Percentiles rank a stretch among this genome's conserved stretches.
Evolutionary conservation across 2,888 invertebrate genomes (phyloP).

Genomic region (Drosophila peninsularis): DNA sequence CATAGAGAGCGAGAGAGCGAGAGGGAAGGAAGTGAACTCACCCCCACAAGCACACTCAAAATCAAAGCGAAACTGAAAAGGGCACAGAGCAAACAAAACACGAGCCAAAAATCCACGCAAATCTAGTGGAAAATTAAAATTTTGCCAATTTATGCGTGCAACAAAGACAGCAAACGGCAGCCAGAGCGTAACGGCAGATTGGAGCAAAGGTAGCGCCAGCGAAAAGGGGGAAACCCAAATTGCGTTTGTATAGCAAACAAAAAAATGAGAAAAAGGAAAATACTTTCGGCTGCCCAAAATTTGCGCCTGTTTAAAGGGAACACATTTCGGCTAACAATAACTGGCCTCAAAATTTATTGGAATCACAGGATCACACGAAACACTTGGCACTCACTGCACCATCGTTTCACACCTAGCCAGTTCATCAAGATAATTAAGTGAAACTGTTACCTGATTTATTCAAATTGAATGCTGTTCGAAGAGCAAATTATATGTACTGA

Average conservation of each 20-base stretch:
- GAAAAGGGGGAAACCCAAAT: not conserved
- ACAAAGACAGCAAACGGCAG: constrained; percentile 1
- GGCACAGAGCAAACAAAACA: constrained; percentile 9
- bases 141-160: constrained; percentile 41
- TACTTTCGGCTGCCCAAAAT: not conserved
- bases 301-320: not conserved
- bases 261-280: not conserved
- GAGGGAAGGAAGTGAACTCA: not conserved
- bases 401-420: not conserved
- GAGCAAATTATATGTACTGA: not conserved
- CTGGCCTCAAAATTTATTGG: not conserved
- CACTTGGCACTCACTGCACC: not conserved
- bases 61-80: constrained; percentile 25
- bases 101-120: constrained; percentile 33
- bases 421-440: not conserved
- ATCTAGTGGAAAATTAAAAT: constrained; percentile 55
- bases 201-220: not conserved
- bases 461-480: not conserved
- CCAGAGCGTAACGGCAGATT: not conserved
- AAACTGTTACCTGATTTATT: not conserved
- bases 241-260: not conserved
- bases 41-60: not conserved
- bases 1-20: not conserved
- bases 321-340: not conserved
- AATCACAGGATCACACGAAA: not conserved